These are phyloP conservation scores for Embidobia sp. DNA, from an alignment of 2,888 invertebrate genomes.

Conservation along the genomic window DNA sequence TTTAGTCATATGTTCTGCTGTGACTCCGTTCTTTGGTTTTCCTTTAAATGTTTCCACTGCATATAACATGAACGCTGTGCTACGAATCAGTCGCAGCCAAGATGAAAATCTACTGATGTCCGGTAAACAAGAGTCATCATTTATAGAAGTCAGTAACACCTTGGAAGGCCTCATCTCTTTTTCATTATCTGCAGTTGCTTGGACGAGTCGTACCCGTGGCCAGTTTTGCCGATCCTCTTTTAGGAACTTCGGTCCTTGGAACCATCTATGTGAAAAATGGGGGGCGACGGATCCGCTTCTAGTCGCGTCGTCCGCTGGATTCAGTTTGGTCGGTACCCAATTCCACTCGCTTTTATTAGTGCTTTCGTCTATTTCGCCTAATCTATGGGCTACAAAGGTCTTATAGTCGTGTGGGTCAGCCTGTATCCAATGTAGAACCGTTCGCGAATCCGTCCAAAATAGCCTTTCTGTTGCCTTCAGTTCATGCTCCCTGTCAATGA, in stretches of 20 bases:
- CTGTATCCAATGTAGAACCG: slow-evolving; percentile 62
- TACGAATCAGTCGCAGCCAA: no score
- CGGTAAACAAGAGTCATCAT: no score
- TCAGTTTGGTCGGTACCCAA: slow-evolving; percentile 56
- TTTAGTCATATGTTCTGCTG: no score
- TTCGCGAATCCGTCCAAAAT: slow-evolving; percentile 60
- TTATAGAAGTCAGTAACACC: no score
- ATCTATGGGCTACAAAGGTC: slow-evolving; percentile 63
- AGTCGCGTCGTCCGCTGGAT: slow-evolving; percentile 34
- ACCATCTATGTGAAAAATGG: slow-evolving; percentile 22
- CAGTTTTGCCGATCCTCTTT: no score
- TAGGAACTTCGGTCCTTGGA: slow-evolving; percentile 41
- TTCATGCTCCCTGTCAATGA: slow-evolving; percentile 37
- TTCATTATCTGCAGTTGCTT: no score
- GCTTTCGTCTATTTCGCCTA: slow-evolving; percentile 67
- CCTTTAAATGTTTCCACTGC: no score
- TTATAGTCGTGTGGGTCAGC: slow-evolving; percentile 37
- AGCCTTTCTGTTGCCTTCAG: neutral
- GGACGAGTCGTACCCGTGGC: no score
- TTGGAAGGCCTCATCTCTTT: no score
- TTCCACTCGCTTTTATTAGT: slow-evolving; percentile 56
- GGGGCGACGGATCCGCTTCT: neutral
- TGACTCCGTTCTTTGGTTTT: no score
- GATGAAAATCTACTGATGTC: no score
- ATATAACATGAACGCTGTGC: no score